phyloP scores from a whole-genome alignment of 2,113 vertebrate species.

The Platycercus adscitus region DNA sequence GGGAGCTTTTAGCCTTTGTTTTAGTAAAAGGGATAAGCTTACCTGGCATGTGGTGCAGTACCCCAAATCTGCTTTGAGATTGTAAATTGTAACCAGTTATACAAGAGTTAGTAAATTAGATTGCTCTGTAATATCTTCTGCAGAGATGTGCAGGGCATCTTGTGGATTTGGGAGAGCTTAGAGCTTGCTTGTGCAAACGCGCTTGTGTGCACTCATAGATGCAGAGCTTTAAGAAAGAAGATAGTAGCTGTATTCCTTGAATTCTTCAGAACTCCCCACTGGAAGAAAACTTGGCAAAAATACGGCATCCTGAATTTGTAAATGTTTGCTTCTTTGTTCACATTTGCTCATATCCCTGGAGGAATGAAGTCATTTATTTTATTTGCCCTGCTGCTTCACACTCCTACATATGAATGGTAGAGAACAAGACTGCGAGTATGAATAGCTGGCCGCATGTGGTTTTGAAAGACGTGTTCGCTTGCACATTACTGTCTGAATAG shows the following conservation, averaged over 20 bases:
- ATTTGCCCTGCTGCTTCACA: conserved; percentile 17
- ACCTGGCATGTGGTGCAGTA: not conserved
- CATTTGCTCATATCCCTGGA: conserved; percentile 14
- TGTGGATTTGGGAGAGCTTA: not conserved
- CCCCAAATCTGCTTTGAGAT: not conserved
- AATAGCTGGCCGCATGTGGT: conserved; percentile 14
- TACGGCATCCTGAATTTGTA: not conserved
- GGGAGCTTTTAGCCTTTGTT: not conserved
- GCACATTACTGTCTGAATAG: conserved; percentile 1
- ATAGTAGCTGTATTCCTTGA: not conserved
- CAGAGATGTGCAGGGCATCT: not conserved
- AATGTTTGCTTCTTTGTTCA: conserved; percentile 26
- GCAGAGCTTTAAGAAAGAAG: not conserved
- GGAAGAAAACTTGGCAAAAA: conserved; percentile 32
- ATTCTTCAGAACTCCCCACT: not conserved
- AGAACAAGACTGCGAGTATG: conserved; percentile 21
- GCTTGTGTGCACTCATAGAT: fast-evolving
- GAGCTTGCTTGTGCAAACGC: not conserved
- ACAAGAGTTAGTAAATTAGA: not conserved
- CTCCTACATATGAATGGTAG: conserved; percentile 35
- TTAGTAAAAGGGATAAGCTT: not conserved
- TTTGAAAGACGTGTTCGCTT: conserved; percentile 33
- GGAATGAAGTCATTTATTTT: conserved; percentile 57
- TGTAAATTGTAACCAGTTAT: fast-evolving
- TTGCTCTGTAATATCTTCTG: not conserved